phyloP scores from a whole-genome alignment of 2,888 invertebrate species.

The Scelioninae gen. 1 region DNA sequence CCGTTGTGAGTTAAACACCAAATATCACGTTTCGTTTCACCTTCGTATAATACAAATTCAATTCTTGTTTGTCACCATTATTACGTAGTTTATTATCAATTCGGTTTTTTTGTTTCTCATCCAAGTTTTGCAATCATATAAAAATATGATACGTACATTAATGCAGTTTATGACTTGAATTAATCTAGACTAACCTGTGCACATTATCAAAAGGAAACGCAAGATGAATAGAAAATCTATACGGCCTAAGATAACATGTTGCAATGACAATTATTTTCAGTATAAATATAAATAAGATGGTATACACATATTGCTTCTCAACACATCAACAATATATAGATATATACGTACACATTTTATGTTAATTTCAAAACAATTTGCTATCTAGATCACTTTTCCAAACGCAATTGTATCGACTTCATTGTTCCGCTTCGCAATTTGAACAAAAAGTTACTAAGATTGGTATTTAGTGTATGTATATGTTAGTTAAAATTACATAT shows the following conservation, averaged over 20 bases:
- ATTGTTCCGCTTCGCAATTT: constrained; percentile 21
- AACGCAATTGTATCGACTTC: constrained; percentile 26
- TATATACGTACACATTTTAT: constrained; percentile 47
- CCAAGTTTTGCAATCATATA: constrained; percentile 61
- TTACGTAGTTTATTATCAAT: constrained; percentile 61
- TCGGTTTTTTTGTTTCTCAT: constrained; percentile 43
- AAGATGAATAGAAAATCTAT: constrained; percentile 58
- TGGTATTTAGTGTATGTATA: constrained; percentile 17
- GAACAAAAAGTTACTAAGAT: constrained; percentile 23
- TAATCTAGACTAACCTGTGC: constrained; percentile 57
- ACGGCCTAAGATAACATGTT: constrained; percentile 46
- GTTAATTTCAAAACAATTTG: constrained; percentile 24
- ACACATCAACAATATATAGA: constrained; percentile 50
- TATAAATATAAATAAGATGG: constrained; percentile 60
- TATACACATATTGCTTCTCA: constrained; percentile 60
- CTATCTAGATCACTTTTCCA: constrained; percentile 49
- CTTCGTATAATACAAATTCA: constrained; percentile 62
- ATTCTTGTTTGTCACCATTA: constrained; percentile 58
- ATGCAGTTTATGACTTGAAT: constrained; percentile 49
- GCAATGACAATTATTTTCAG: constrained; percentile 52
- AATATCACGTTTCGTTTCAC: constrained; percentile 65
- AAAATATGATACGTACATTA: constrained; percentile 63
- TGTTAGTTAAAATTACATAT: constrained; percentile 38
- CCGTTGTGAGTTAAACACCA: constrained; percentile 58
- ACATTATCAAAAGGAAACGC: constrained; percentile 50